These are phyloP conservation scores for Balaeniceps rex DNA, from an alignment of 2,113 vertebrate genomes.

Conservation along the genomic window DNA sequence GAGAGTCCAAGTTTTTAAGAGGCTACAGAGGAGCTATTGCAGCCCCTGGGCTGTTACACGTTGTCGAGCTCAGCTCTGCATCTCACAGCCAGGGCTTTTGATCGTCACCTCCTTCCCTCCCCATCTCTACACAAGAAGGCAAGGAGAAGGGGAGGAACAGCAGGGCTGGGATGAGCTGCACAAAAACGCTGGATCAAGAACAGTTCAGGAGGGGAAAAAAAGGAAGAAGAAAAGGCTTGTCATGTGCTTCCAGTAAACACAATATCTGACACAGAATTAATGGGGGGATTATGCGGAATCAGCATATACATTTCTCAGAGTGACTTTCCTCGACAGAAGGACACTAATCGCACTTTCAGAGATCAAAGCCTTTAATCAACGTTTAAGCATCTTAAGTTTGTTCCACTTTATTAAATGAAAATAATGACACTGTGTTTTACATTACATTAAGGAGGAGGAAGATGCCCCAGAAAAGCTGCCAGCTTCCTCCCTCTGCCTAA, in stretches of 20 bases:
- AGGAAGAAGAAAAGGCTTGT: not conserved
- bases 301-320: not conserved
- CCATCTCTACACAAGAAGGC: not conserved
- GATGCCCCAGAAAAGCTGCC: not conserved
- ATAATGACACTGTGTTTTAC: not conserved
- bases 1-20: not conserved
- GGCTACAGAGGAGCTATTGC: not conserved
- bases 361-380: slow-evolving; percentile 40
- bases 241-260: not conserved
- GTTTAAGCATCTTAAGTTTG: slow-evolving; percentile 31
- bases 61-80: accelerated
- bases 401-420: not conserved
- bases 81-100: not conserved
- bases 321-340: slow-evolving; percentile 22
- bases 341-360: slow-evolving; percentile 9
- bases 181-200: not conserved
- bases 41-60: not conserved
- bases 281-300: not conserved
- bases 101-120: not conserved
- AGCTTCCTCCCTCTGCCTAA: not conserved
- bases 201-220: not conserved
- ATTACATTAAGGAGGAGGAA: not conserved
- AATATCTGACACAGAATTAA: not conserved
- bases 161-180: not conserved
- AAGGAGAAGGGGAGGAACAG: not conserved